Evolutionary conservation across 1,140 invertebrate genomes (phyloP).

Genomic region (Leptonema lineaticorne): DNA sequence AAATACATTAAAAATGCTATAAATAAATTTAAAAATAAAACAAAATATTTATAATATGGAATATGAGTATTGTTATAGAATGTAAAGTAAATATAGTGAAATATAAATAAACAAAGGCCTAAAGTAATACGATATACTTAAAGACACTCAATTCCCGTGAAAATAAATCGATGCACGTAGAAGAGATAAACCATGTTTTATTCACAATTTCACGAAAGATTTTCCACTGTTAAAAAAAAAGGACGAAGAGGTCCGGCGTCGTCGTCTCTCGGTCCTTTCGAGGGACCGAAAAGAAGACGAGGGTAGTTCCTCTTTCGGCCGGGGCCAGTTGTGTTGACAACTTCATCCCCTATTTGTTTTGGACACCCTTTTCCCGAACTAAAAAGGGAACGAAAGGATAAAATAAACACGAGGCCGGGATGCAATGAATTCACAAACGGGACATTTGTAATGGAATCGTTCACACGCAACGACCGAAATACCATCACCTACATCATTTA

Average conservation of each 20-base stretch:
- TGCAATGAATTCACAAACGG: constrained; percentile 27
- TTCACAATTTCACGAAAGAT: constrained; percentile 24
- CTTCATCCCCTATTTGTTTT: constrained; percentile 33
- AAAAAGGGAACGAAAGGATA: constrained; percentile 21
- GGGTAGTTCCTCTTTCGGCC: not conserved
- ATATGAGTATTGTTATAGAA: too few species aligned
- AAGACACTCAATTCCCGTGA: too few species aligned
- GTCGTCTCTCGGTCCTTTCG: too few species aligned
- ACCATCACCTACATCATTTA: not conserved
- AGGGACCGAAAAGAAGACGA: too few species aligned
- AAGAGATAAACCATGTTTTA: constrained; percentile 21
- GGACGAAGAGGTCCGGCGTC: too few species aligned
- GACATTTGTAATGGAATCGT: constrained; percentile 12
- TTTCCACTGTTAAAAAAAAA: constrained; percentile 8
- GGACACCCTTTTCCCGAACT: constrained; percentile 15
- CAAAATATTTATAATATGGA: too few species aligned
- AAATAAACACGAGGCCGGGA: constrained; percentile 23
- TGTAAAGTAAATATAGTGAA: too few species aligned
- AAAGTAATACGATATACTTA: too few species aligned
- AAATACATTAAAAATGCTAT: too few species aligned
- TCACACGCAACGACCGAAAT: not conserved
- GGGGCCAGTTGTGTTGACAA: constrained; percentile 27
- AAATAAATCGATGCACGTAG: constrained; percentile 16
- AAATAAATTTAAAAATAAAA: too few species aligned
- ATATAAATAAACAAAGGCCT: too few species aligned